Conservation (phyloP, 2,113 vertebrate genomes). For the Centropus unirufus region DNA sequence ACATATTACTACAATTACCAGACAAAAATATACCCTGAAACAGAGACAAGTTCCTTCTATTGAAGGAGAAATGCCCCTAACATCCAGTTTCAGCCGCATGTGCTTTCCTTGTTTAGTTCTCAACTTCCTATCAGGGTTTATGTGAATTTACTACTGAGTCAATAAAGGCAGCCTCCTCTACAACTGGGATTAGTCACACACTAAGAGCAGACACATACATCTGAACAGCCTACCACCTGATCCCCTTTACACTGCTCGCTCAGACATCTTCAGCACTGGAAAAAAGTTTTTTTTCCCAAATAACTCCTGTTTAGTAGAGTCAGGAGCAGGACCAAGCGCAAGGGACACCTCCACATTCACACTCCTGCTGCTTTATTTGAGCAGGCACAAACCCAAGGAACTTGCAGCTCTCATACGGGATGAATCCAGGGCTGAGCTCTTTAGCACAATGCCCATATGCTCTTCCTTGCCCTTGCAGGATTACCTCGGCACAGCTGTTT, state of each 20-base stretch:
- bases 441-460: background rate
- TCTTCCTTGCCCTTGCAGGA: background rate
- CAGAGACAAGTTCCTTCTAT: background rate
- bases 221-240: background rate
- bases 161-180: background rate
- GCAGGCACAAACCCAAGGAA: background rate
- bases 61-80: background rate
- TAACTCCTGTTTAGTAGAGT: background rate
- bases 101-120: background rate
- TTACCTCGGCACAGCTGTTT: background rate
- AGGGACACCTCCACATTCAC: background rate
- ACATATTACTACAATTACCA: background rate
- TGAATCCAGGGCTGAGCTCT: background rate
- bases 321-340: background rate
- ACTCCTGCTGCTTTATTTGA: background rate
- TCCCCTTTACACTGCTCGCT: background rate
- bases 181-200: background rate
- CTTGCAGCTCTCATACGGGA: background rate
- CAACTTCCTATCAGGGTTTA: background rate
- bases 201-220: background rate
- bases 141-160: background rate
- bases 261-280: background rate
- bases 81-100: background rate
- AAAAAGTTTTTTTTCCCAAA: background rate
- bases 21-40: background rate